A percentile compares a stretch with the other conserved stretches of the same genome.
Conservation (phyloP, 2,797 vertebrate species). For the Luscinia luscinia region DNA sequence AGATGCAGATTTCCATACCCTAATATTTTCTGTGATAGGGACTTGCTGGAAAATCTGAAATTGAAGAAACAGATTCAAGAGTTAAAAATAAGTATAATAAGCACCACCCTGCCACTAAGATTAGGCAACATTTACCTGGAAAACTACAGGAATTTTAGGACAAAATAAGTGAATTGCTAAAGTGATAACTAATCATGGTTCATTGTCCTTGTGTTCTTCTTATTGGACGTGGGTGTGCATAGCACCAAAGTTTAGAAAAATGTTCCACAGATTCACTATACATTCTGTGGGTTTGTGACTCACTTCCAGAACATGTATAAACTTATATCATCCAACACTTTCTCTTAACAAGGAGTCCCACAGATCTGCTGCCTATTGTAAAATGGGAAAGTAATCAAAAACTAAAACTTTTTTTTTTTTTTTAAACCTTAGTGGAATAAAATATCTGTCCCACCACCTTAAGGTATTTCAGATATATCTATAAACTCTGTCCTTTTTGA, state of each 20-base stretch:
- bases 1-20: background rate
- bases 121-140: background rate
- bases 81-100: background rate
- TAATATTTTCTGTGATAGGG: background rate
- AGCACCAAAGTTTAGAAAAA: background rate
- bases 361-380: background rate
- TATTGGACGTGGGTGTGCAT: background rate
- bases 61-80: background rate
- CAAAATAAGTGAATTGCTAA: background rate
- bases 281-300: rapidly evolving
- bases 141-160: background rate
- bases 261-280: rapidly evolving
- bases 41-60: background rate
- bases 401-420: background rate
- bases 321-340: background rate
- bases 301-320: background rate
- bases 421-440: background rate
- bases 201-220: background rate
- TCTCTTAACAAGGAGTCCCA: background rate
- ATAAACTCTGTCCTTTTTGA: background rate
- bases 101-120: background rate
- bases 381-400: background rate
- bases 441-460: background rate
- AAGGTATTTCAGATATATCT: background rate
- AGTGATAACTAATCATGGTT: background rate